Base-by-base conservation (phyloP, 2,113 vertebrate genomes). In the Gnathonemus echidnorhynchus region DNA sequence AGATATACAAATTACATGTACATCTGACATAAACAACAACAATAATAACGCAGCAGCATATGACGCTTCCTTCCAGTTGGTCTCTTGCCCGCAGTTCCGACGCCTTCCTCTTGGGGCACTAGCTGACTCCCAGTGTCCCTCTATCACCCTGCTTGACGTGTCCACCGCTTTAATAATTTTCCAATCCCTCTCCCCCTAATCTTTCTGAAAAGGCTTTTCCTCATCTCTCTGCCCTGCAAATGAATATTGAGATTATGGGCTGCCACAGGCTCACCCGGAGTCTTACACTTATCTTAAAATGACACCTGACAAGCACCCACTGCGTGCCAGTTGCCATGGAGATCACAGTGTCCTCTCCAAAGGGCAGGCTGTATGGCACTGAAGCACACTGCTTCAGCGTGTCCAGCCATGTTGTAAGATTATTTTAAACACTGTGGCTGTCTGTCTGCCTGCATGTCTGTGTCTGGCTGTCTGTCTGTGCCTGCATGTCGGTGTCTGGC, bases 261-360 rank as follows among this genome's bases (percentile, higher is more conserved):
- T 86, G 24, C 84, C 84, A 21, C 84, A n/a, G 35, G 31, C 35
- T 39, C 11, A 42, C 74, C 74, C 74, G 0, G 35, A 27, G 84
- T 49, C 84, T 86, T 31, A 27, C 84, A 86, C 84, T 50, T 86
- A 86, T 86, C 84, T 86, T 50, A 86, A 45, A 48, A 49, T 49
- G 21, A 86, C 83, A 86, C 83, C 84, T 48, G 46, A 27, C 10
- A 31, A 80, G 8, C 74, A 80, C 15, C 74, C 35, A 80, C 35
- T 35, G 74, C 5, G 4, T 80, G 35, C 31, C n/a, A n/a, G 42
- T 27, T 48, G 46, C 74, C 74, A 80, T 19, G 83, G 21, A 86
- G 83, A 86, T 86, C 42, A 46, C 45, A n/a, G 46, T n/a, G 11
- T 35, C 86, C 11, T 35, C 50, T 13, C 49, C 31, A 49, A 31